phyloP scores from a whole-genome alignment of 2,888 invertebrate species.

The Scaeva pyrastri region DNA sequence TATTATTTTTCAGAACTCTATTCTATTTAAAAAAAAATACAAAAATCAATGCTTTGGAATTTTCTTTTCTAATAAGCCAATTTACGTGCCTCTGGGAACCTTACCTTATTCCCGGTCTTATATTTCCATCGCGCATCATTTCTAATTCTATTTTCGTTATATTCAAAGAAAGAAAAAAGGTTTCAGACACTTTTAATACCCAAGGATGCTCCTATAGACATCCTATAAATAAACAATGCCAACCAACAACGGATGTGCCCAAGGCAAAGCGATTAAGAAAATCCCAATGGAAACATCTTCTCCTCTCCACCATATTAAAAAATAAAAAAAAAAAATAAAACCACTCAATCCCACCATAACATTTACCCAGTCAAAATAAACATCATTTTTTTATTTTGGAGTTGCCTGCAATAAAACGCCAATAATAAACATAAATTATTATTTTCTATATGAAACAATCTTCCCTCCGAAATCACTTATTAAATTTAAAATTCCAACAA shows the following conservation, averaged over 20 bases:
- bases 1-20: too few species aligned
- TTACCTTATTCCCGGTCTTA: too few species aligned
- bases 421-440: slow-evolving; percentile 29
- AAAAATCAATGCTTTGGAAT: too few species aligned
- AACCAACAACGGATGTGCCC: slow-evolving; percentile 19
- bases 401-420: slow-evolving; percentile 16
- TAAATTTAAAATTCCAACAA: slow-evolving; percentile 42
- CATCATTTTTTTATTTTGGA: not conserved
- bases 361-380: slow-evolving; percentile 12
- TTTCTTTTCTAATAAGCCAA: too few species aligned
- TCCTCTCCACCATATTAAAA: not conserved
- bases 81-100: too few species aligned
- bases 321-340: not conserved
- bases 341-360: not conserved
- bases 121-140: not conserved
- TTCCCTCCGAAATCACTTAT: slow-evolving; percentile 41
- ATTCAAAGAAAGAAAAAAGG: not conserved
- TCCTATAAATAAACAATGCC: slow-evolving; percentile 19
- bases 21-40: too few species aligned
- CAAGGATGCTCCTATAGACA: slow-evolving; percentile 2
- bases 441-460: slow-evolving; percentile 38
- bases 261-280: slow-evolving; percentile 24
- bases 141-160: not conserved
- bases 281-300: not conserved
- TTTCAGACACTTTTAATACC: slow-evolving; percentile 23